Evolutionary conservation across 2,113 vertebrate species (phyloP).

Genomic region (Galbula dea): DNA sequence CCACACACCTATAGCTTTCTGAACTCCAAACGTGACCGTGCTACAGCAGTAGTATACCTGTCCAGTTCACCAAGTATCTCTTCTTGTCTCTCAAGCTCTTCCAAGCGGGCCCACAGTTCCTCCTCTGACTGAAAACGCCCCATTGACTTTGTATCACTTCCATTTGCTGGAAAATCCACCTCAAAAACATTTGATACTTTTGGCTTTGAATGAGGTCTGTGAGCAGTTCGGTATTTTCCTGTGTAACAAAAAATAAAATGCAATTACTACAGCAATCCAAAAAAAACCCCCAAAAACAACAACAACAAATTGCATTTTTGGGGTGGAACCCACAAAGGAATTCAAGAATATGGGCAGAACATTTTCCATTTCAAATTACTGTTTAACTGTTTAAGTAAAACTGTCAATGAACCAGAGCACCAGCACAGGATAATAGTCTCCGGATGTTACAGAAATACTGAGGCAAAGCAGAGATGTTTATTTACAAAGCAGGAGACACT

Average conservation of each 20-base stretch:
- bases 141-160: conserved; percentile 45
- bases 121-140: conserved; percentile 76
- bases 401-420: conserved; percentile 67
- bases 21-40: not conserved
- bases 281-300: not conserved
- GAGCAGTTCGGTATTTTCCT: conserved; percentile 87
- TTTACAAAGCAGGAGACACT: conserved; percentile 68
- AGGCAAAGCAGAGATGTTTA: conserved; percentile 60
- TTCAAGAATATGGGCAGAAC: not conserved
- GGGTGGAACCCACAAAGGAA: not conserved
- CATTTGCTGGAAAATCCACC: conserved; percentile 67
- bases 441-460: conserved; percentile 51
- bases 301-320: not conserved
- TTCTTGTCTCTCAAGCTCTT: conserved; percentile 89
- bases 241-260: not conserved
- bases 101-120: conserved; percentile 88
- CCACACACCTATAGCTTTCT: not conserved
- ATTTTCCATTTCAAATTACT: conserved; percentile 31
- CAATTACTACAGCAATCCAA: not conserved
- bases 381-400: conserved; percentile 55
- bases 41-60: conserved; percentile 69
- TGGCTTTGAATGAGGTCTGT: conserved; percentile 89
- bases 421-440: conserved; percentile 63
- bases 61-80: conserved; percentile 82
- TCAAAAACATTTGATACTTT: conserved; percentile 79